phyloP scores from a whole-genome alignment of 2,797 vertebrate genomes.

The Argyrosomus regius region DNA sequence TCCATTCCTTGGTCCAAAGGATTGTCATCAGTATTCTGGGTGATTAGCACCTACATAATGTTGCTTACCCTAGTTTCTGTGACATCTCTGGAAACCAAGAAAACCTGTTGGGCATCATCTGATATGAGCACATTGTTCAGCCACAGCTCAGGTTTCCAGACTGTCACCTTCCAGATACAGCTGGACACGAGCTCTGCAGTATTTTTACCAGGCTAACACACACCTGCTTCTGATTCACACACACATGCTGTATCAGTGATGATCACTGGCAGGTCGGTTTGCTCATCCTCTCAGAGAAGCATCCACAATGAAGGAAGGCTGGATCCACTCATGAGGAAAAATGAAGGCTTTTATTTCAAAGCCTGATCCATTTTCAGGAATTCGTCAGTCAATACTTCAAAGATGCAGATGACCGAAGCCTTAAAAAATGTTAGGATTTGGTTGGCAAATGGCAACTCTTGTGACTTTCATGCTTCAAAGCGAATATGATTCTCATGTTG shows the following conservation, averaged over 20 bases:
- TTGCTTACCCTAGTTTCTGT: neutral
- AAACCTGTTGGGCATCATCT: slow-evolving; percentile 22
- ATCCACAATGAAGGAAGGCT: slow-evolving; percentile 34
- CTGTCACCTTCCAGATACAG: slow-evolving; percentile 18
- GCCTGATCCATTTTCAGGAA: slow-evolving; percentile 44
- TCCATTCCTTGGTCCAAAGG: neutral
- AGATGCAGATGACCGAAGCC: slow-evolving; percentile 45
- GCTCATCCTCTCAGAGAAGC: slow-evolving; percentile 48
- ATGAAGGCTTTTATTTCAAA: slow-evolving; percentile 60
- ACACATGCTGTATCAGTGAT: slow-evolving; percentile 43
- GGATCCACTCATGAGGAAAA: slow-evolving; percentile 61
- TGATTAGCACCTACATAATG: slow-evolving; percentile 17
- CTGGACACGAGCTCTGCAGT: slow-evolving; percentile 14
- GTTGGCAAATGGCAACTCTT: slow-evolving; percentile 14
- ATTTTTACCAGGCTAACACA: slow-evolving; percentile 1
- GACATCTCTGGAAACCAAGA: slow-evolving; percentile 22
- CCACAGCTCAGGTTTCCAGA: slow-evolving; percentile 48
- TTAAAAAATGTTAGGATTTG: slow-evolving; percentile 25
- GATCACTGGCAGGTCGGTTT: slow-evolving; percentile 29
- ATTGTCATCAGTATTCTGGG: slow-evolving; percentile 14
- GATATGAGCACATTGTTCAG: slow-evolving; percentile 35
- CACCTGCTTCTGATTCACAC: slow-evolving; percentile 69
- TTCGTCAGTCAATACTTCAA: slow-evolving; percentile 62
- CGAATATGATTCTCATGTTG: neutral
- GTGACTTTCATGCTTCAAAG: neutral